These are phyloP conservation scores for Barnardius zonarius DNA, from an alignment of 2,113 vertebrate genomes.

Conservation along the genomic window DNA sequence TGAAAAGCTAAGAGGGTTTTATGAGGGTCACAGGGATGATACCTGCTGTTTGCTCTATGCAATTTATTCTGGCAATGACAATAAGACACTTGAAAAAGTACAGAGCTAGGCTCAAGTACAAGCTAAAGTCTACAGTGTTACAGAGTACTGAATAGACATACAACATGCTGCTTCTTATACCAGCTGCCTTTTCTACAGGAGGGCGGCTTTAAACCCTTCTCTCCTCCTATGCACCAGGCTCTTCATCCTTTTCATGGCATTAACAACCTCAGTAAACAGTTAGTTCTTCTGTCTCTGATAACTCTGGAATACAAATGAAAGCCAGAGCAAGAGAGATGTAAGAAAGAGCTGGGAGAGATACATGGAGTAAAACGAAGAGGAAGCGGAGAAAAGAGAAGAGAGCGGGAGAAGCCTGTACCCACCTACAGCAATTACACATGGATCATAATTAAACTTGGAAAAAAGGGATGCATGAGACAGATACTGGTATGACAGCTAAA, in stretches of 20 bases:
- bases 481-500: neutral
- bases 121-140: neutral
- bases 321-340: neutral
- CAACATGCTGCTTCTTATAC: neutral
- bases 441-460: neutral
- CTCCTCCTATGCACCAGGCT: neutral
- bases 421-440: neutral
- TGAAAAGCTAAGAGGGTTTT: neutral
- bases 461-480: neutral
- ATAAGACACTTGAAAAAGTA: neutral
- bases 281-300: neutral
- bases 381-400: neutral
- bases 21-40: neutral
- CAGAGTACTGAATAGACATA: neutral
- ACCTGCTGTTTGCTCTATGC: neutral
- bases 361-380: neutral
- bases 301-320: constrained; percentile 16
- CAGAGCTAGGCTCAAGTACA: neutral
- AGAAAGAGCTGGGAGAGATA: neutral
- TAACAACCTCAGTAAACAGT: constrained; percentile 4
- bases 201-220: neutral
- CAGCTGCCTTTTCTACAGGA: constrained; percentile 1
- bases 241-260: neutral
- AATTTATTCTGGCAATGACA: neutral
- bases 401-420: neutral